Evolutionary conservation across 1,140 invertebrate genomes (phyloP), one percentile per base, ranked within the genome.

Genomic region (Plectus sambesii): DNA sequence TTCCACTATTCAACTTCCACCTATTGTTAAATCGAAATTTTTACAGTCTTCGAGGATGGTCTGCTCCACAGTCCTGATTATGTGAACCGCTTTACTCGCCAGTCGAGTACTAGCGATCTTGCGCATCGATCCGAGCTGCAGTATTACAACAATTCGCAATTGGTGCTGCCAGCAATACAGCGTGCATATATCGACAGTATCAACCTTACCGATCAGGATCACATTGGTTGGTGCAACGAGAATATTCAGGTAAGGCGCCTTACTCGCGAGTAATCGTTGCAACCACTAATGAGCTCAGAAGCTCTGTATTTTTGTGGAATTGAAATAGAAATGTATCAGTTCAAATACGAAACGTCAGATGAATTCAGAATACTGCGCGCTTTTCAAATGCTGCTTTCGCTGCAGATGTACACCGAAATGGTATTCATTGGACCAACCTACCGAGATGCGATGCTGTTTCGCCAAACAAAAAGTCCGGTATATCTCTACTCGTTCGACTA

Each of bases 381-480:
- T n/a, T n/a, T n/a, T n/a, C n/a, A n/a, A n/a, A n/a, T n/a, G n/a
- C n/a, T n/a, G n/a, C n/a, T n/a, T n/a, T n/a, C n/a, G n/a, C n/a
- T n/a, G n/a, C 26, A 45, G 42, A 15, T 45, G 12, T 39, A 27
- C 36, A 47, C 36, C 36, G 46, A 47, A 39, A 39, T 47, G 46
- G 46, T 39, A 22, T 47, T 47, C 35, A 47, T 40, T 47, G 46
- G 35, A 17, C 35, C 46, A 47, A 40, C 38, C n/a, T 42, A 40
- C n/a, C 22, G 46, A 24, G 46, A 47, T 42, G 35, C 38, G n/a
- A n/a, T n/a, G n/a, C n/a, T n/a, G n/a, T n/a, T n/a, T n/a, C n/a
- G n/a, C n/a, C n/a, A n/a, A n/a, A n/a, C n/a, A n/a, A n/a, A n/a
- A n/a, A n/a, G n/a, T n/a, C n/a, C n/a, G n/a, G n/a, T n/a, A n/a